Evolutionary conservation across 1,140 invertebrate genomes (phyloP), one percentile per base, ranked within the genome.

Genomic region (Potamilus streckersoni): DNA sequence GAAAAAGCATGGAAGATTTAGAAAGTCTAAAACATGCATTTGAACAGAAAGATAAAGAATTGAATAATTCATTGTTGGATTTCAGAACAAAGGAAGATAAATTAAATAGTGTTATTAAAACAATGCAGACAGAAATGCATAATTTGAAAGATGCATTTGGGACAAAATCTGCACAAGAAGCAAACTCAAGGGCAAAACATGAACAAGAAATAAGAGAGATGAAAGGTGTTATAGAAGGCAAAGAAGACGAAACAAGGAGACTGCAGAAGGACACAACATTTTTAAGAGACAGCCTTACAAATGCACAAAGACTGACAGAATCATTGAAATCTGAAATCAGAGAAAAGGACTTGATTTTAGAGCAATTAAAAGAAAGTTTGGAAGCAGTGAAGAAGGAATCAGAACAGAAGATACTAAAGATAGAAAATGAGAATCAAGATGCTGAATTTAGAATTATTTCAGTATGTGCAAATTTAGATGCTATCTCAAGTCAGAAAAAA

Each of bases 221-320:
- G n/a, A 77, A 73, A 55, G 57, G 55, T 63, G n/a, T 27, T 38
- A 12, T 72, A 19, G 19, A 19, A 15, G 60, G 57, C 56, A 77
- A 77, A 23, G 75, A 77, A 19, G 70, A 77, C 17, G 75, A 77
- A 69, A 69, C 55, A 62, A 55, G 17, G 17, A 72, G 73, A 56
- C 31, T 68, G 49, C 31, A 27, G 5, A 77, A 77, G 57, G 75
- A 77, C 62, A 38, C 73, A 8, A 77, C 72, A 23, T 77, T 72
- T 67, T n/a, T 77, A 16, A 65, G 75, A 19, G 75, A 77, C 60
- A 67, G 63, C 31, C 69, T 77, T 23, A 69, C 75, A 62, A 77
- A 77, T 69, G 75, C 75, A 58, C 70, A 77, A n/a, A 77, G 70
- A 8, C 73, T 60, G 15, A 71, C 62, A 67, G 75, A 77, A 57